Base-by-base conservation (phyloP, 2,797 vertebrate genomes). In the Falco peregrinus region DNA sequence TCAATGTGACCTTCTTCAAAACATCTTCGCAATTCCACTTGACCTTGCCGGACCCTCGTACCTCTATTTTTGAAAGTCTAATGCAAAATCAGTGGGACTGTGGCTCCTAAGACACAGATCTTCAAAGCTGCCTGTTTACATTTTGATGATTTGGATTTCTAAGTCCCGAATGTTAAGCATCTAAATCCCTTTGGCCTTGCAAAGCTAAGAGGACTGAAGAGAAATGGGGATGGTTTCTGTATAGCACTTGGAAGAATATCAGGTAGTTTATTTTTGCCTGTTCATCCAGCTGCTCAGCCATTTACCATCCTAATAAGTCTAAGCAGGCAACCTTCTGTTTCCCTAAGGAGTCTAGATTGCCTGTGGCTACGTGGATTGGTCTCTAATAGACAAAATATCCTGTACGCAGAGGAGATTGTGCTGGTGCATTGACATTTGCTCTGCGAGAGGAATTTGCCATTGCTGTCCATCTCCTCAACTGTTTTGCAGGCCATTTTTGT, bases 251-350 rank as follows among this genome's bases (percentile, higher is more conserved):
- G 92, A 97, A 96, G 92, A 93, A 63, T 87, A 93, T 96, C 96
- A 93, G 93, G 90, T 94, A 92, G 88, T 95, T 96, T 95, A 94
- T 90, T 95, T 94, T 94, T 87, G 71, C 81, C 84, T 92, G 81
- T 80, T 96, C 92, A 95, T 95, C 95, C 96, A 96, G 92, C 81
- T 96, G 94, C 94, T 96, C 90, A 91, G 92, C 78, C 76, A 94
- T 93, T 95, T 96, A 94, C 94, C 50, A 87, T 83, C 81, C 90
- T 95, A 96, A 96, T 95, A 96, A 94, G 93, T 83, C 84, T 95
- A 96, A 96, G 92, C 63, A 95, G 93, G 95, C 95, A 95, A 95
- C 94, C 90, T 95, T 95, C 96, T 96, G 92, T 96, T 95, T 96
- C 94, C 93, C 95, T 89, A 67, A 95, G 94, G 96, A 96, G 65